These are phyloP conservation scores for Laothoe populi DNA, from an alignment of 2,888 invertebrate species.

Conservation along the genomic window DNA sequence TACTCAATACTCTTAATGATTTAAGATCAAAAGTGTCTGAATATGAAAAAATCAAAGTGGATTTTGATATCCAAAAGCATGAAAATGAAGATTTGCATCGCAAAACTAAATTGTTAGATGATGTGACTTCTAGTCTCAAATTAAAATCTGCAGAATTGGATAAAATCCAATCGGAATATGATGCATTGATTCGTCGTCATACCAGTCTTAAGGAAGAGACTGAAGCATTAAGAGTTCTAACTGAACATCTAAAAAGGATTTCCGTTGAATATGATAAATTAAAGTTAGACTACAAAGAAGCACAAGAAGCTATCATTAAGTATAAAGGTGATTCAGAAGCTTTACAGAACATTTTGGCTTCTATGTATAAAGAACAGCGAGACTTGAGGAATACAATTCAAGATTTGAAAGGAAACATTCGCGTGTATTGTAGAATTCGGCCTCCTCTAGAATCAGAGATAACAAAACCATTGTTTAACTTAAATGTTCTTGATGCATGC, in stretches of 20 bases:
- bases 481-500: conserved; percentile 85
- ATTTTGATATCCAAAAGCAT: conserved; percentile 71
- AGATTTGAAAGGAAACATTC: conserved; percentile 91
- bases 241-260: conserved; percentile 72
- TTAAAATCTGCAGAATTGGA: conserved; percentile 70
- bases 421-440: conserved; percentile 91
- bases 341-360: conserved; percentile 75
- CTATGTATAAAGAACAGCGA: conserved; percentile 85
- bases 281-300: conserved; percentile 69
- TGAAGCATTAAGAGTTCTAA: conserved; percentile 70
- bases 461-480: conserved; percentile 78
- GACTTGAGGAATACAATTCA: conserved; percentile 89
- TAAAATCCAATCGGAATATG: conserved; percentile 63
- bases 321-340: conserved; percentile 70
- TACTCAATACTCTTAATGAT: conserved; percentile 64
- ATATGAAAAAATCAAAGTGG: conserved; percentile 69
- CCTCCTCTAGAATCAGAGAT: conserved; percentile 87
- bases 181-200: conserved; percentile 66
- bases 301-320: conserved; percentile 59
- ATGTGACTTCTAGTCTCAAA: conserved; percentile 69
- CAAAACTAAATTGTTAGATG: conserved; percentile 71
- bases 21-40: conserved; percentile 64
- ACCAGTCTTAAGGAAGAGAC: conserved; percentile 73
- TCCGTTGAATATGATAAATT: conserved; percentile 73
- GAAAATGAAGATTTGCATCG: conserved; percentile 73